Evolutionary conservation across 2,113 vertebrate genomes (phyloP).

Genomic region (Trematocara macrostoma): DNA sequence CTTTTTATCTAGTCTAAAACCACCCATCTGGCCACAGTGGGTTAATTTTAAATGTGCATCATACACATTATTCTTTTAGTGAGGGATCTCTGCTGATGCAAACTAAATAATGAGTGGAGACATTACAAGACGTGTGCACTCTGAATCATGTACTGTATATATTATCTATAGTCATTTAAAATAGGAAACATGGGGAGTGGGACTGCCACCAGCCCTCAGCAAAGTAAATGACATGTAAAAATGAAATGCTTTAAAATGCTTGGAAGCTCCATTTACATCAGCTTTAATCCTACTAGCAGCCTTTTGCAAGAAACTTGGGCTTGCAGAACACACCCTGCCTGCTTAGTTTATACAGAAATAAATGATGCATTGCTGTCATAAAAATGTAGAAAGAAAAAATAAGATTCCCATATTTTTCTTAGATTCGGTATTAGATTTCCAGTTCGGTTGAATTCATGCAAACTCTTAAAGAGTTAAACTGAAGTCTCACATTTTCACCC

Average conservation of each 20-base stretch:
- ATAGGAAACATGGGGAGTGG: neutral
- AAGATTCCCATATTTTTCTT: neutral
- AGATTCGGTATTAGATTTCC: neutral
- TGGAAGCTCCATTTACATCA: neutral
- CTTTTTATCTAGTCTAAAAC: neutral
- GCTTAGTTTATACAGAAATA: neutral
- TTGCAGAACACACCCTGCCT: neutral
- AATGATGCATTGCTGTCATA: neutral
- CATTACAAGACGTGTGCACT: neutral
- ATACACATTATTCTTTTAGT: neutral
- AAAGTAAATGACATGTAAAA: neutral
- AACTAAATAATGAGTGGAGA: neutral
- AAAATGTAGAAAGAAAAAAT: neutral
- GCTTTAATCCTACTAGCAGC: neutral
- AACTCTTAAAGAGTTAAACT: slow-evolving; percentile 50
- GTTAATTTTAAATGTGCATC: neutral
- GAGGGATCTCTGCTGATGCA: neutral
- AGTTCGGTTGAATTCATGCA: neutral
- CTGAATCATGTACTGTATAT: neutral
- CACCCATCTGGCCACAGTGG: neutral
- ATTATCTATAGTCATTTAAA: neutral
- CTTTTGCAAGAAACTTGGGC: neutral
- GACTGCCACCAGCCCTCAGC: neutral
- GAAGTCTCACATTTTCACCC: slow-evolving; percentile 46
- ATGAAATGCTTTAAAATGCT: neutral